These are phyloP conservation scores for Scatophagus argus DNA, from an alignment of 2,113 vertebrate species.

Conservation along the genomic window DNA sequence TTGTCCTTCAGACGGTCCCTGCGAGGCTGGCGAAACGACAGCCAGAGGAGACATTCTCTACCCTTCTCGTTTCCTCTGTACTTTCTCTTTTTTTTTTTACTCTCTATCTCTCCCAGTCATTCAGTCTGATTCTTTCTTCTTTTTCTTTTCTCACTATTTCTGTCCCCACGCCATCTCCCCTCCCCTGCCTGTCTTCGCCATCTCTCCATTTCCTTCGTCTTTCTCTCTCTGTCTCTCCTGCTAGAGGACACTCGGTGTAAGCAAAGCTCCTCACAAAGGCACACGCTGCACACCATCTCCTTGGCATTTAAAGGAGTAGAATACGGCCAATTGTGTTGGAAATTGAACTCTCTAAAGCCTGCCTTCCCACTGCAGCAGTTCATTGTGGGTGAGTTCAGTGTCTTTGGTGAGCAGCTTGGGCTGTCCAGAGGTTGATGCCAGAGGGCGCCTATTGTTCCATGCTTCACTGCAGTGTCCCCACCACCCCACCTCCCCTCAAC, in stretches of 20 bases:
- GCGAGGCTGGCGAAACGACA: slow-evolving; percentile 74
- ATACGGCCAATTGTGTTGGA: slow-evolving; percentile 86
- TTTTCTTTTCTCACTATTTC: slow-evolving; percentile 74
- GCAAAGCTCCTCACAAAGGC: slow-evolving; percentile 82
- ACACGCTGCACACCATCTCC: slow-evolving; percentile 79
- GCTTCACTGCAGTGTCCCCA: slow-evolving; percentile 67
- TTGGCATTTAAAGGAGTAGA: slow-evolving; percentile 85
- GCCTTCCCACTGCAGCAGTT: slow-evolving; percentile 78
- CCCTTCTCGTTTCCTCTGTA: slow-evolving; percentile 61
- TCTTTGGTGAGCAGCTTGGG: slow-evolving; percentile 80
- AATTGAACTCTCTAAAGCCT: slow-evolving; percentile 87
- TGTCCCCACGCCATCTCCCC: slow-evolving; percentile 54
- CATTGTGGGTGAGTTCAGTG: slow-evolving; percentile 84
- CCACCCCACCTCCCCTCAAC: slow-evolving; percentile 61
- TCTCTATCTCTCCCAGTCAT: slow-evolving; percentile 59
- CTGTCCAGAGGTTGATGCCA: slow-evolving; percentile 81
- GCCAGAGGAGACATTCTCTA: slow-evolving; percentile 77
- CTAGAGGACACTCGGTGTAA: slow-evolving; percentile 80
- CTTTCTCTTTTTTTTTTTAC: slow-evolving; percentile 21
- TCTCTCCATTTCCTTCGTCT: slow-evolving; percentile 58
- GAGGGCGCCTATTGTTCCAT: slow-evolving; percentile 81
- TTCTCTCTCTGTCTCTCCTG: slow-evolving; percentile 70
- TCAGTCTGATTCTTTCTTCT: slow-evolving; percentile 61
- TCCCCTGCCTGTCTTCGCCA: slow-evolving; percentile 50
- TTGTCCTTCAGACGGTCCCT: slow-evolving; percentile 80